These are phyloP conservation scores for Tragelaphus buxtoni DNA, from an alignment of 2,113 vertebrate species.

Conservation along the genomic window DNA sequence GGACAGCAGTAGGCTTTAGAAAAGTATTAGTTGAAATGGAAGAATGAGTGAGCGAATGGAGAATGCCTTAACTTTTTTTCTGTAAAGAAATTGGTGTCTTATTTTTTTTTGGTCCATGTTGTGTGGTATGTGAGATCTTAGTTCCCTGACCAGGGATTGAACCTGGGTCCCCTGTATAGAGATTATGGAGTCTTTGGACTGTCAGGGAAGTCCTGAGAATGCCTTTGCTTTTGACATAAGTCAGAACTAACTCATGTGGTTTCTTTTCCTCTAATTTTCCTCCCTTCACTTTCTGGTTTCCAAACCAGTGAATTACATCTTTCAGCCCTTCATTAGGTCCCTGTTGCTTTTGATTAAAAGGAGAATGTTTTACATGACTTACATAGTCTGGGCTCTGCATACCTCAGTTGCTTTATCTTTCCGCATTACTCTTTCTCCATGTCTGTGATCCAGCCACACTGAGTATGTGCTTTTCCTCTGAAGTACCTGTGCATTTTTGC, in stretches of 20 bases:
- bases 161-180: background rate
- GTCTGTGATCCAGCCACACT: background rate
- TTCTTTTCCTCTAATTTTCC: conserved; percentile 16
- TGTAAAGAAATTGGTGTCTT: background rate
- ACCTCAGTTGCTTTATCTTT: background rate
- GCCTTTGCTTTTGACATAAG: background rate
- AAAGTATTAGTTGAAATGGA: background rate
- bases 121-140: background rate
- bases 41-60: background rate
- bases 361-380: background rate
- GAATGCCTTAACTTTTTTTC: background rate
- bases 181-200: background rate
- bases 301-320: background rate
- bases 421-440: background rate
- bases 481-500: background rate
- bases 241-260: background rate
- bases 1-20: background rate
- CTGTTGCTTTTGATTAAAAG: background rate
- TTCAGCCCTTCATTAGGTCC: background rate
- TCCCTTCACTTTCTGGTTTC: background rate
- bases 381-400: background rate
- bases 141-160: background rate
- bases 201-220: background rate
- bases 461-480: background rate
- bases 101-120: background rate